These are phyloP conservation scores for Hyla sarda DNA, from an alignment of 2,113 vertebrate genomes.

Conservation along the genomic window DNA sequence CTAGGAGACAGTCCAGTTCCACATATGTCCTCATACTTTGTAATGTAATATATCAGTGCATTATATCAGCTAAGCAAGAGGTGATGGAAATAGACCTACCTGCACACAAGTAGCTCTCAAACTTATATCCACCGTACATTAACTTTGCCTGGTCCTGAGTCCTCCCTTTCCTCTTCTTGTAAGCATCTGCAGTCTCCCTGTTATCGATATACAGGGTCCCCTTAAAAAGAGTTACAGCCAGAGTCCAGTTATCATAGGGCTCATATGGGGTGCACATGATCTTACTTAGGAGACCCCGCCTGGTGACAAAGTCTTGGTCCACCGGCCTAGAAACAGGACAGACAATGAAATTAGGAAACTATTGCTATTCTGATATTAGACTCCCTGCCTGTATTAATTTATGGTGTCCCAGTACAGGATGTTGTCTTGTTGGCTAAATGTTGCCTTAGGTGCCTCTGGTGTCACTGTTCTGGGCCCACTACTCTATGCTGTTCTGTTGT, in stretches of 20 bases:
- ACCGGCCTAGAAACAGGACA: conserved; percentile 70
- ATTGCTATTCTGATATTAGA: background rate
- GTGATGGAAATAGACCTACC: conserved; percentile 68
- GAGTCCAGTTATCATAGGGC: conserved; percentile 84
- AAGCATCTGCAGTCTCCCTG: conserved; percentile 82
- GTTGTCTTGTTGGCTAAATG: no score
- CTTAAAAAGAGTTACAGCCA: conserved; percentile 80
- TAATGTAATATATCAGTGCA: no score
- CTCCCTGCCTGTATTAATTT: background rate
- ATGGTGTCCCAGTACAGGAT: no score
- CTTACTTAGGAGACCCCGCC: conserved; percentile 90
- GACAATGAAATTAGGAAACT: background rate
- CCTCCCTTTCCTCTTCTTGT: conserved; percentile 72
- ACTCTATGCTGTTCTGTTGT: no score
- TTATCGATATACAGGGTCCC: conserved; percentile 87
- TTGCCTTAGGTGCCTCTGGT: no score
- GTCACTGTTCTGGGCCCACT: no score
- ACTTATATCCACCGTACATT: conserved; percentile 93
- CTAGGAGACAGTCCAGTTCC: no score
- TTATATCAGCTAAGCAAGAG: background rate
- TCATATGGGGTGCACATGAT: conserved; percentile 89
- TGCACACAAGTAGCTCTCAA: conserved; percentile 89
- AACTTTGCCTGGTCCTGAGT: conserved; percentile 77
- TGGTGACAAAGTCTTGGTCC: conserved; percentile 84
- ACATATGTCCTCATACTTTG: no score